Evolutionary conservation across 2,113 vertebrate genomes (phyloP).

Genomic region (Calidris pygmaea): DNA sequence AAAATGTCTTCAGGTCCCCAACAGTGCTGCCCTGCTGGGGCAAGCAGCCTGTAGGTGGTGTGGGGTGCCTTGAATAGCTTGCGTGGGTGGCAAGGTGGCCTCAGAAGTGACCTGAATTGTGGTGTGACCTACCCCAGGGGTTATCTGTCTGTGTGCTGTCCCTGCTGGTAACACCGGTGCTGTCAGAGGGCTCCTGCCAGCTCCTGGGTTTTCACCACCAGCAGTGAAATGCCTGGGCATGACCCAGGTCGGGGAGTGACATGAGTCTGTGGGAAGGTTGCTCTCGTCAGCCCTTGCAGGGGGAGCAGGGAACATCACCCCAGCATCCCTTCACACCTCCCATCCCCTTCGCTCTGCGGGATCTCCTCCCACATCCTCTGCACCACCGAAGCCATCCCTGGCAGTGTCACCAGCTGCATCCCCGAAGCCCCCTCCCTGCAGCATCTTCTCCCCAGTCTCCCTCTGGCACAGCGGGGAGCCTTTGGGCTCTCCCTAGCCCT

Average conservation of each 20-base stretch:
- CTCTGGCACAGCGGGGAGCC: fast-evolving
- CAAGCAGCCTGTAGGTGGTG: not conserved
- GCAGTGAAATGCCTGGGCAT: not conserved
- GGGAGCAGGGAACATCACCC: not conserved
- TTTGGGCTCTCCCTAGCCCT: not conserved
- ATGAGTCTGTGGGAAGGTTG: fast-evolving
- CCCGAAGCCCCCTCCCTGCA: not conserved
- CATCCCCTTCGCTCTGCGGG: not conserved
- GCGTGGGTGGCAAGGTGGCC: not conserved
- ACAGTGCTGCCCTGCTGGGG: not conserved
- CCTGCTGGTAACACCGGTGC: not conserved
- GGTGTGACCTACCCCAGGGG: no score
- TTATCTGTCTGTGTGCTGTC: not conserved
- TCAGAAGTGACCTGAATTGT: not conserved
- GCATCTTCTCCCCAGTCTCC: not conserved
- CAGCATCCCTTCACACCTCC: not conserved
- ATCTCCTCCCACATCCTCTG: not conserved
- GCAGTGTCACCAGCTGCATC: not conserved
- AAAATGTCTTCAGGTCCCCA: not conserved
- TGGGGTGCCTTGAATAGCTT: not conserved
- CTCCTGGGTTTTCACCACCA: not conserved
- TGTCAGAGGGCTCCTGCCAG: not conserved
- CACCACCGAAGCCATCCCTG: not conserved
- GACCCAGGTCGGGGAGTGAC: not conserved
- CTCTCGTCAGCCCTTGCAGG: not conserved